Evolutionary conservation across 2,797 vertebrate species (phyloP), one percentile per base, ranked within the genome.

Genomic region (Rhynchonycteris naso): DNA sequence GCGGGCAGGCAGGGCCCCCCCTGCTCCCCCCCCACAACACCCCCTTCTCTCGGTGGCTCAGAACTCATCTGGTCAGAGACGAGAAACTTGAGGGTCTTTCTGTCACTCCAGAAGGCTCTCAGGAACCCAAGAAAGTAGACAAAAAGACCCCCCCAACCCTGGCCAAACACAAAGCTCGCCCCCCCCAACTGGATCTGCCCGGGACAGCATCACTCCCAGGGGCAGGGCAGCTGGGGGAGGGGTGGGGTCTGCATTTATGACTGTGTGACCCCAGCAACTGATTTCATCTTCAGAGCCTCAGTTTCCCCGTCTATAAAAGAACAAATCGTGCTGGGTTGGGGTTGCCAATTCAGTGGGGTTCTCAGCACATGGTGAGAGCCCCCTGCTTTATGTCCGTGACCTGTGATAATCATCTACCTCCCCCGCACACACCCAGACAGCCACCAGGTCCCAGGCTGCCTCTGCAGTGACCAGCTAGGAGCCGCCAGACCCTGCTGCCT

Each of bases 221-320:
- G 0, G 54, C 56, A 33, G 43, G 0, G 1, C 24, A 0, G 16
- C 9, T 1, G 43, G 22, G 18, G 12, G 14, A 22, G 11, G 19
- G 28, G 4, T 2, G 0, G 21, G 43, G n/a, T 18, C 21, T 16
- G n/a, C 1, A 30, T 8, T 13, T 61, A 35, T 2, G 33, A 19
- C 9, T 2, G 6, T 3, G 4, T 56, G 59, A 76, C 58, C 47
- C 59, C 2, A 2, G 35, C 58, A 30, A 22, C 24, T 9, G 54
- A 30, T 1, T 26, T 30, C 56, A 65, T 3, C 9, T 52, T 43
- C 35, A 24, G 65, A n/a, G 58, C 26, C 85, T 94, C 87, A 19
- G 93, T 74, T 81, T 85, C 61, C 68, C 80, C 15, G 13, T 50
- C 38, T 65, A 14, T 21, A n/a, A 26, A 30, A 66, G 86, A 12